Conservation (phyloP, 2,113 vertebrate genomes). For the Balaeniceps rex region DNA sequence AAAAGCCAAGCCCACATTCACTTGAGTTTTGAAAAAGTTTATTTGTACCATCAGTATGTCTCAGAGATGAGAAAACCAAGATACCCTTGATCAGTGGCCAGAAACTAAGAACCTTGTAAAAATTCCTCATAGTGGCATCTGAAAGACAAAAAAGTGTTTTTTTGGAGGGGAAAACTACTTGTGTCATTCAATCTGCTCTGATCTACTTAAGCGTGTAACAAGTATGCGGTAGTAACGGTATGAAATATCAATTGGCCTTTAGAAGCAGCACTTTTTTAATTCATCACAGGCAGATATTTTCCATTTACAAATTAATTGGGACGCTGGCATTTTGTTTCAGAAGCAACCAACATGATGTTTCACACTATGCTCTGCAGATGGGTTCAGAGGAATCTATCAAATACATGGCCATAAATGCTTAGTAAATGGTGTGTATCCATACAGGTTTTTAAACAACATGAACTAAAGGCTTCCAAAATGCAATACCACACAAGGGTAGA, state of each 20-base stretch:
- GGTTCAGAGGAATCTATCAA: neutral
- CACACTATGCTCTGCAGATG: neutral
- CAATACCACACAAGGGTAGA: neutral
- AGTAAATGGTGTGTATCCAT: neutral
- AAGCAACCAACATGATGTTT: neutral
- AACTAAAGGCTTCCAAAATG: neutral
- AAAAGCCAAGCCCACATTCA: slow-evolving; percentile 53
- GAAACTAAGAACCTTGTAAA: neutral
- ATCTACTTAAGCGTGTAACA: neutral
- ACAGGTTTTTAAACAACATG: neutral
- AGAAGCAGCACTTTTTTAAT: neutral
- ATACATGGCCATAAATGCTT: neutral
- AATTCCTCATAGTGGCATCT: neutral
- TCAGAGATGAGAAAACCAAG: neutral
- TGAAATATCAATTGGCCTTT: neutral
- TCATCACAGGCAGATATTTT: slow-evolving; percentile 5
- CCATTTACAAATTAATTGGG: slow-evolving; percentile 25
- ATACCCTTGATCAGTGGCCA: neutral
- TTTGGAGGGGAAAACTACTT: neutral
- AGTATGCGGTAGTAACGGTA: neutral
- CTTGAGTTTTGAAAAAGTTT: slow-evolving; percentile 10
- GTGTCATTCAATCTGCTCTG: neutral
- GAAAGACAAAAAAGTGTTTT: neutral
- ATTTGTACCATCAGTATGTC: neutral
- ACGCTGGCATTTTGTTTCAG: slow-evolving; percentile 17